These are phyloP conservation scores for Notarius lentiginosus DNA, from an alignment of 2,113 vertebrate genomes.

Conservation along the genomic window DNA sequence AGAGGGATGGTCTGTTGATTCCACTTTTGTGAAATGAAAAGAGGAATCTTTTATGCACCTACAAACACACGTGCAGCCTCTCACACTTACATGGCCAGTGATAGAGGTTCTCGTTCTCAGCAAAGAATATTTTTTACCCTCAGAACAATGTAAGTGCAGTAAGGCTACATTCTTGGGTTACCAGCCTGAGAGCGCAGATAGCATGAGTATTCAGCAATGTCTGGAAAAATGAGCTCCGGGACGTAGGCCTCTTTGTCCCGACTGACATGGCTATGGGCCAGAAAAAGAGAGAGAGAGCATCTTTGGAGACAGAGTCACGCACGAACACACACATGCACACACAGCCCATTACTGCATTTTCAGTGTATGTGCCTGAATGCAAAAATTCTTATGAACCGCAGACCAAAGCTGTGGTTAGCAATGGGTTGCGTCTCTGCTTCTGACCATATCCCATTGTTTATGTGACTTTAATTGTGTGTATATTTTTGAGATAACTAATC, in stretches of 20 bases:
- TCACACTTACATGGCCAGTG: slow-evolving; percentile 29
- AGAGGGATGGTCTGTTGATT: neutral
- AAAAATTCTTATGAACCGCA: slow-evolving; percentile 51
- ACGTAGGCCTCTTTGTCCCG: slow-evolving; percentile 56
- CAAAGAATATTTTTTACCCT: slow-evolving; percentile 48
- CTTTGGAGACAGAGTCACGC: slow-evolving; percentile 21
- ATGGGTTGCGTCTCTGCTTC: slow-evolving; percentile 55
- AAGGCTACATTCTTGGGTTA: slow-evolving; percentile 63
- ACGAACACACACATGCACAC: slow-evolving; percentile 4
- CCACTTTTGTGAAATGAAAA: neutral
- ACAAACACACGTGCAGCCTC: slow-evolving; percentile 10
- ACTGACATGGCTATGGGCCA: slow-evolving; percentile 52
- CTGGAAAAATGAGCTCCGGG: slow-evolving; percentile 56
- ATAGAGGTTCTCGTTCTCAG: slow-evolving; percentile 48
- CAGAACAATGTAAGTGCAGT: slow-evolving; percentile 61
- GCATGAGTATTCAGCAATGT: slow-evolving; percentile 64
- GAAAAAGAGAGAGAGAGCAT: slow-evolving; percentile 22
- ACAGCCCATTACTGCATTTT: slow-evolving; percentile 26
- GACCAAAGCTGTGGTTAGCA: slow-evolving; percentile 61
- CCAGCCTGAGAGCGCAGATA: slow-evolving; percentile 63
- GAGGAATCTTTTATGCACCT: neutral
- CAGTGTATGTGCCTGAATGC: slow-evolving; percentile 45
- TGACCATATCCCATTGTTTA: slow-evolving; percentile 55
- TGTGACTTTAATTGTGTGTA: slow-evolving; percentile 45
- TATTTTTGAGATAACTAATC: slow-evolving; percentile 30